Evolutionary conservation across 2,113 vertebrate genomes (phyloP).

Genomic region (Ceuthmochares aereus): DNA sequence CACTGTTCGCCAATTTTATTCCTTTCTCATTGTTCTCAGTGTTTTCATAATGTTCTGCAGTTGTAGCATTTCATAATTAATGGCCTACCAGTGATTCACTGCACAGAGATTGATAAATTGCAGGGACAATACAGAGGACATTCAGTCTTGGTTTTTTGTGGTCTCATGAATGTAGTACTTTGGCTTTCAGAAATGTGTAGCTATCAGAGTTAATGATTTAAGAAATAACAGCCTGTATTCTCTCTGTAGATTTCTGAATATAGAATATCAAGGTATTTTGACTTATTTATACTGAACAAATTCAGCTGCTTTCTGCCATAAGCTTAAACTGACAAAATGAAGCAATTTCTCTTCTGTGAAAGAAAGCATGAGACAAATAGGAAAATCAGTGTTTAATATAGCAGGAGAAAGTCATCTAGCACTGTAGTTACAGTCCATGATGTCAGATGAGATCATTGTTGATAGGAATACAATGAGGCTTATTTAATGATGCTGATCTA

Average conservation of each 20-base stretch:
- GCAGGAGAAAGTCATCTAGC: not conserved
- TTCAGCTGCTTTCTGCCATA: not conserved
- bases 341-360: not conserved
- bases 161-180: not conserved
- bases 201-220: slow-evolving; percentile 4
- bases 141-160: not conserved
- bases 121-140: not conserved
- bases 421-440: not conserved
- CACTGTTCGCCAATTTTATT: not conserved
- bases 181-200: not conserved
- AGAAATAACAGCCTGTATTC: not conserved
- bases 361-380: not conserved
- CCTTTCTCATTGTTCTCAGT: not conserved
- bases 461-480: not conserved
- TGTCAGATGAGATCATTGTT: not conserved
- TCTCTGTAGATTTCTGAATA: not conserved
- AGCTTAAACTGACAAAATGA: not conserved
- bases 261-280: not conserved
- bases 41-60: not conserved
- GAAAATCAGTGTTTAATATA: not conserved
- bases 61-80: slow-evolving; percentile 8
- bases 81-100: not conserved
- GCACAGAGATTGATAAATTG: not conserved
- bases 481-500: not conserved
- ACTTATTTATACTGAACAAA: not conserved